Evolutionary conservation across 1,140 invertebrate genomes (phyloP), one percentile per base, ranked within the genome.

Genomic region (Pinna nobilis): DNA sequence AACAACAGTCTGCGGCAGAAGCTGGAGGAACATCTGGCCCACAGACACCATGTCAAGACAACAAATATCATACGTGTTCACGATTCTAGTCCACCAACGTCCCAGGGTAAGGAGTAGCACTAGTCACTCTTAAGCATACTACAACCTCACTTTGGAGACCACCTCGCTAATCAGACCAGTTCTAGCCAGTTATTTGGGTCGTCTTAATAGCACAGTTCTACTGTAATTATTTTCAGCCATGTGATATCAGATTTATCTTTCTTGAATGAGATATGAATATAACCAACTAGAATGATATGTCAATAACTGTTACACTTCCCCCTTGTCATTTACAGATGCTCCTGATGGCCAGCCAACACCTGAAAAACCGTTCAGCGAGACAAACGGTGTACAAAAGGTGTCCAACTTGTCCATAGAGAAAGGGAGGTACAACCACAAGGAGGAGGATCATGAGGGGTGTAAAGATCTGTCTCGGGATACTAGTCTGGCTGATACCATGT

Each of bases 1-100:
- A 90, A 90, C 77, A 87, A 88, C 69, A 79, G 81, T 3, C 84
- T 90, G 28, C 51, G 88, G 32, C 78, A 82, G 51, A 87, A 87
- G 61, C 73, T 90, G 50, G 89, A 90, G 61, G 65, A 76, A 65
- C 55, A 74, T 18, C 68, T 81, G 9, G 28, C 28, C 41, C 73
- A 75, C 23, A 65, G 65, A 47, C 35, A 60, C 25, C 67, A 65
- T 23, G 39, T 67, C 1, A 37, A 44, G 5, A 59, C 32, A 18
- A 61, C 68, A 50, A 63, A 60, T 33, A 63, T 50, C 2, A 51
- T 33, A 28, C 23, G 60, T 28, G 41, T 15, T 32, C 57, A 44
- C 39, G 23, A 73, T 25, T 33, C 28, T 18, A 35, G 55, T 11
- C 30, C 55, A 9, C 15, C 37, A 18, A 59, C 55, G 20, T 59